Base-by-base conservation (phyloP, 1,140 invertebrate genomes). In the Hylaeus volcanicus region DNA sequence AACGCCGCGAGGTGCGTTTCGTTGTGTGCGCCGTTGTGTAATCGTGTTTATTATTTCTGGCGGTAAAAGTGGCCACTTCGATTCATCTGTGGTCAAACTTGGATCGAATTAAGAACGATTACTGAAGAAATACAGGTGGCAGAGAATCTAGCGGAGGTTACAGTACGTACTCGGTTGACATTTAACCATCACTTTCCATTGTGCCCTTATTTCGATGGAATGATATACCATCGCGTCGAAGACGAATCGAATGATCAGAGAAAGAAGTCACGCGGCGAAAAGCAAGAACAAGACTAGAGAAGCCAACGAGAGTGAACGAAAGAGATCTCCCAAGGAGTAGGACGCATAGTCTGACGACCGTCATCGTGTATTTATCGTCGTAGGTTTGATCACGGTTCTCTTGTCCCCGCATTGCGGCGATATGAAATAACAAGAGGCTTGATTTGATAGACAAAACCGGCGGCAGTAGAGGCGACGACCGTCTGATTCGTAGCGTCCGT, bases 391-490 rank as follows among this genome's bases (percentile, higher is more conserved):
- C 48, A 12, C 39, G 37, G n/a, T 64, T 43, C 51, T 64, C 3
- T 70, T 48, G 60, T 64, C 58, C 56, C 51, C 37, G 87, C 84
- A 83, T 64, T 45, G 63, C 55, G 51, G 66, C 90, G 88, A 79
- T 76, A 93, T 93, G 91, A 92, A 92, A 90, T 92, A 92, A 90
- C 88, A 72, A 85, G 74, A 68, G 74, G 73, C 71, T 79, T 82
- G 53, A 88, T 80, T 88, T 70, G 79, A 88, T 89, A 87, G 70
- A 87, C 73, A 72, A 82, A 86, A 88, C 81, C 74, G 64, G 68
- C 82, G 82, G 72, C 68, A 63, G 60, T 70, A 83, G 74, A 85
- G 82, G 60, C 84, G 74, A 41, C 82, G 80, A 84, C 88, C 85
- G 83, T 79, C 85, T 90, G 84, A 90, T 79, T 89, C 88, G 72